phyloP scores from a whole-genome alignment of 2,113 vertebrate genomes.

The Mirounga angustirostris region DNA sequence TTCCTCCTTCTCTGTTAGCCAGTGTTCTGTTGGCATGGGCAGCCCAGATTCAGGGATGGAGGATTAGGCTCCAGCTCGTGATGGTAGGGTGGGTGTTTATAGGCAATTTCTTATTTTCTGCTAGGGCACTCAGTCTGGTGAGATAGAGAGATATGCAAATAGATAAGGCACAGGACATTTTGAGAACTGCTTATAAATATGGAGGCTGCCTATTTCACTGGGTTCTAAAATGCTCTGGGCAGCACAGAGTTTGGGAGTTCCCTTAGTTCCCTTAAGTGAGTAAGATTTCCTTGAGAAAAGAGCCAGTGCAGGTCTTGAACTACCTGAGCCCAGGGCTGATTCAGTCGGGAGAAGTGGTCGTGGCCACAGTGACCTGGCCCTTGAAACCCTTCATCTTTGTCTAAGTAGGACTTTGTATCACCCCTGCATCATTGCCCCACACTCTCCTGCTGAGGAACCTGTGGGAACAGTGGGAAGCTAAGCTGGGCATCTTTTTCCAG shows the following conservation, averaged over 20 bases:
- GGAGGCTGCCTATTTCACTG: not conserved
- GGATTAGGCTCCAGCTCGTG: not conserved
- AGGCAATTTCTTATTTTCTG: not conserved
- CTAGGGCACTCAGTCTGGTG: not conserved
- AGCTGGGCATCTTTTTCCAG: slow-evolving; percentile 74
- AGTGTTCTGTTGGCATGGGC: not conserved
- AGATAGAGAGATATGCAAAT: not conserved
- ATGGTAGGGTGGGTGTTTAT: not conserved
- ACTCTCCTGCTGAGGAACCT: not conserved
- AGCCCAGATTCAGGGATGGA: not conserved
- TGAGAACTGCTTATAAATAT: slow-evolving; percentile 27
- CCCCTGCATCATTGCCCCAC: not conserved
- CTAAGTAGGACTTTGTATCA: slow-evolving; percentile 19
- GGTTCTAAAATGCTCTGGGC: slow-evolving; percentile 18
- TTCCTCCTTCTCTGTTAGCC: not conserved
- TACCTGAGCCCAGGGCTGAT: not conserved
- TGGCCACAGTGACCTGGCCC: not conserved
- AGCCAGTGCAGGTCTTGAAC: not conserved
- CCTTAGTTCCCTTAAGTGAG: not conserved
- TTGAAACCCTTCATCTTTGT: slow-evolving; percentile 44
- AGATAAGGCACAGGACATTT: not conserved
- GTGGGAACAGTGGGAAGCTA: slow-evolving; percentile 65
- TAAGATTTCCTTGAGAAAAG: not conserved
- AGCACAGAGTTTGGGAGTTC: not conserved
- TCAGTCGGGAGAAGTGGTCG: not conserved